Conservation (phyloP, 2,113 vertebrate genomes). For the Tonatia bakeri region DNA sequence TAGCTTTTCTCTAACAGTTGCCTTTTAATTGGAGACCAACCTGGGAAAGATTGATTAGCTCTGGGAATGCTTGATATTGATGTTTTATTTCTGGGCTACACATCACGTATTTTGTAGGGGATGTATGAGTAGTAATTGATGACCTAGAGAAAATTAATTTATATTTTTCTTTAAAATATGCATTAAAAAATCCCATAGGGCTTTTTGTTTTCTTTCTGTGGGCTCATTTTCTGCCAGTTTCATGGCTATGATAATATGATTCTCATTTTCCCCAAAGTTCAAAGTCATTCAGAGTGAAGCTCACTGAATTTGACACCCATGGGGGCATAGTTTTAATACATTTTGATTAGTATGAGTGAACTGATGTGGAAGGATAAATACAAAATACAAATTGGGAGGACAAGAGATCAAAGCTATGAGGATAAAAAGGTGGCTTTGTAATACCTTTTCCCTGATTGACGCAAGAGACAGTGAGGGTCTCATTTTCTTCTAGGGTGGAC, state of each 20-base stretch:
- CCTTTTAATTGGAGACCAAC: neutral
- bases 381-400: neutral
- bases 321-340: neutral
- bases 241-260: neutral
- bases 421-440: neutral
- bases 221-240: neutral
- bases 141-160: neutral
- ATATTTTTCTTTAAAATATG: neutral
- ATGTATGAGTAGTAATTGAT: neutral
- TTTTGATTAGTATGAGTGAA: neutral
- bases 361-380: neutral
- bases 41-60: neutral
- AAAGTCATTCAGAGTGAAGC: neutral
- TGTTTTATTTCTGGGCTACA: neutral
- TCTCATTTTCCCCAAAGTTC: neutral
- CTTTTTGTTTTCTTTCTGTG: neutral
- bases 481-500: neutral
- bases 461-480: neutral
- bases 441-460: too few relatives aligned
- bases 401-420: neutral
- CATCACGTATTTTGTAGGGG: neutral
- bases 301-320: neutral
- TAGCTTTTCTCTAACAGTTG: neutral
- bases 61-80: neutral
- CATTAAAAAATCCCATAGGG: neutral